Evolutionary conservation across 2,113 vertebrate genomes (phyloP).

Genomic region (Asarcornis scutulata): DNA sequence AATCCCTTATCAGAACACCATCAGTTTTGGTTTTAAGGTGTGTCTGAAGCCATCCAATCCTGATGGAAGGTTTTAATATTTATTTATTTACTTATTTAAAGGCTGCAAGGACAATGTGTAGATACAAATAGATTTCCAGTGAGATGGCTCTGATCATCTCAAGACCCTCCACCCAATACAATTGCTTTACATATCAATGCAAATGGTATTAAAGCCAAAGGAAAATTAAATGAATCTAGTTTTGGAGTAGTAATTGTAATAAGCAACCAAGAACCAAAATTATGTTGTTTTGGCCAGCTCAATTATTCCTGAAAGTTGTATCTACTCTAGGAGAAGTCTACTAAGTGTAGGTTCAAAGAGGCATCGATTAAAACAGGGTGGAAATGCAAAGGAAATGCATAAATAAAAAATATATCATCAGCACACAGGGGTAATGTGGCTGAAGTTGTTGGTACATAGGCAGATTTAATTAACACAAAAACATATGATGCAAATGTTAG

Average conservation of each 20-base stretch:
- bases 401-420: background rate
- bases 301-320: background rate
- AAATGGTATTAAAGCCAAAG: background rate
- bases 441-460: background rate
- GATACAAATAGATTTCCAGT: background rate
- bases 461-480: constrained; percentile 6
- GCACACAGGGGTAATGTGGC: background rate
- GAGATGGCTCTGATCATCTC: background rate
- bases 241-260: background rate
- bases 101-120: background rate
- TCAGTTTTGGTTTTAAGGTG: background rate
- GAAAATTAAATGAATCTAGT: background rate
- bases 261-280: background rate
- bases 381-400: background rate
- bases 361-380: background rate
- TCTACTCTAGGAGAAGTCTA: background rate
- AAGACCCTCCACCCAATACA: background rate
- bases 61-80: background rate
- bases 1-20: background rate
- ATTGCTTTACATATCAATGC: background rate
- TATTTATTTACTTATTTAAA: background rate
- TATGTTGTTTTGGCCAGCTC: background rate
- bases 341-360: background rate
- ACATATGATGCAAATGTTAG: background rate
- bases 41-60: background rate